Evolutionary conservation across 2,888 invertebrate species (phyloP), one percentile per base, ranked within the genome.

Genomic region (Phlogophora meticulosa): DNA sequence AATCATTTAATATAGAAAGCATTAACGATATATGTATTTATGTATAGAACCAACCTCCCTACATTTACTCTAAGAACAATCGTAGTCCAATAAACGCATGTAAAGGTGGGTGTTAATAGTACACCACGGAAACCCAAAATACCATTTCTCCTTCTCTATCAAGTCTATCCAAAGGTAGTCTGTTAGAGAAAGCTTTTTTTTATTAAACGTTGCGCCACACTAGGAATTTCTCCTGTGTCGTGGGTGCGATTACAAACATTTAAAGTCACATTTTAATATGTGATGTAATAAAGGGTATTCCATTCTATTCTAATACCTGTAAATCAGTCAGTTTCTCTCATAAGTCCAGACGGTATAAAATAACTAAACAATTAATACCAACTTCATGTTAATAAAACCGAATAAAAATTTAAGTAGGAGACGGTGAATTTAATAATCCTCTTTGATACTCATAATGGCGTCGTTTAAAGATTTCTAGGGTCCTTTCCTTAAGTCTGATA

Each of bases 401-500:
- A 48, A 59, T 71, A 61, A 45, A 51, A 65, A 56, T 49, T 17
- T 24, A 64, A 59, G 43, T 46, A 64, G 17, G 20, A n/a, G 20
- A 51, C 49, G 51, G 36, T 64, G 17, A 65, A 71, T 64, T 56
- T 62, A 61, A 71, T 66, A 68, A 69, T 55, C 55, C 46, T 46
- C 48, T 63, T 76, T 76, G 52, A 67, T 56, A 68, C 45, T 63
- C 49, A 51, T 76, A 72, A 78, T 71, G 52, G 55, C 60, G 61
- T 72, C 79, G 64, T 65, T 76, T 76, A 80, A 77, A 76, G 78
- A 81, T 81, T 77, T 79, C 65, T 74, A 67, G 78, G 77, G 73
- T 75, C 75, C 79, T 80, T 82, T 68, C 78, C 69, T 76, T 78
- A 71, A 80, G 76, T 78, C 74, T 80, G 82, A 77, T 75, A 85